Percentiles rank a stretch among this genome's conserved stretches.
Evolutionary conservation across 2,888 invertebrate genomes (phyloP).

Genomic region (Allygus modestus): DNA sequence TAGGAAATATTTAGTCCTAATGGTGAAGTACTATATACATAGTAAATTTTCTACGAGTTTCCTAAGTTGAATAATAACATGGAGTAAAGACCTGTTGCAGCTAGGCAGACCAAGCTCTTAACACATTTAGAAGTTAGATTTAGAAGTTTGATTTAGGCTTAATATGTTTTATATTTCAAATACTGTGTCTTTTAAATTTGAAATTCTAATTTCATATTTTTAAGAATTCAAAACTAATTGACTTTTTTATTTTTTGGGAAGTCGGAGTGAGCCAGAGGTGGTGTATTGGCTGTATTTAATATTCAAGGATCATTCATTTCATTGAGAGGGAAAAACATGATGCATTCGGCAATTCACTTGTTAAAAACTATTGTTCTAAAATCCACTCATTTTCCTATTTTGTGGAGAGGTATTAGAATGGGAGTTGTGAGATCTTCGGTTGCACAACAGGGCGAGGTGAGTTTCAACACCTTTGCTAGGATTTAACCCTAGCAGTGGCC

Average conservation of each 20-base stretch:
- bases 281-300: slow-evolving; percentile 7
- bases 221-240: not conserved
- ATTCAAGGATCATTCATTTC: slow-evolving; percentile 20
- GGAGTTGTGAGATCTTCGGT: slow-evolving; percentile 18
- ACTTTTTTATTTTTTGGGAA: slow-evolving; percentile 12
- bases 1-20: no score
- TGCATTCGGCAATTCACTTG: slow-evolving; percentile 16
- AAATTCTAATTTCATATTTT: no score
- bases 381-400: not conserved
- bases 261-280: slow-evolving; percentile 7
- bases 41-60: no score
- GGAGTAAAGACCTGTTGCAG: no score
- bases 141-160: no score
- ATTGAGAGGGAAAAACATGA: slow-evolving; percentile 3
- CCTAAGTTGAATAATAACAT: no score
- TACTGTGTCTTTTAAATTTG: no score
- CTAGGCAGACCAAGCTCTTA: no score
- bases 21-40: no score
- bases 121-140: no score
- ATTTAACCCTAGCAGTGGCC: not conserved
- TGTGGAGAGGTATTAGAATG: slow-evolving; percentile 11
- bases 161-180: no score
- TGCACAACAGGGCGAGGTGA: slow-evolving; percentile 14
- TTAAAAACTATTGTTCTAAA: not conserved
- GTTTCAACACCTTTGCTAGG: not conserved